phyloP scores from a whole-genome alignment of 2,888 invertebrate genomes.

The Ophion slaviceki region DNA sequence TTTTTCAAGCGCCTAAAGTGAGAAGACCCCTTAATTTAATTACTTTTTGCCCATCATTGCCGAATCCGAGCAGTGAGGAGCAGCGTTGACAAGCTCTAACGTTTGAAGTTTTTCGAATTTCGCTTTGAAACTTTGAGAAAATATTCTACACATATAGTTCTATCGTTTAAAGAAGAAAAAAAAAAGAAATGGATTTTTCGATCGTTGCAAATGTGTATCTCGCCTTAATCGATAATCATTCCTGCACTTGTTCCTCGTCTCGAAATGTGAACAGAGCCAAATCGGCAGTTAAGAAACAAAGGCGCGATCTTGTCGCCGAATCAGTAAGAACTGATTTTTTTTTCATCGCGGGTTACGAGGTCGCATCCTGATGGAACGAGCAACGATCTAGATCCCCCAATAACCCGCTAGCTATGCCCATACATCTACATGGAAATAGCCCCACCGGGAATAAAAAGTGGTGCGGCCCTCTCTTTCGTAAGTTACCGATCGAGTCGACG shows the following conservation, averaged over 20 bases:
- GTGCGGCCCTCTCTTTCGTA: conserved; percentile 54
- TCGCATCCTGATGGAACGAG: conserved; percentile 45
- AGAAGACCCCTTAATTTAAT: no score
- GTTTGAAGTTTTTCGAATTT: no score
- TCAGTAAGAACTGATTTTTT: conserved; percentile 19
- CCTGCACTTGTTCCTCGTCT: background rate
- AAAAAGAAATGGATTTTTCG: no score
- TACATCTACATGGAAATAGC: conserved; percentile 26
- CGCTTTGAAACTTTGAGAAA: no score
- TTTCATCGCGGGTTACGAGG: conserved; percentile 28
- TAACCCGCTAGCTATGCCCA: conserved; percentile 35
- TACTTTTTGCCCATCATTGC: no score
- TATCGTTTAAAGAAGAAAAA: no score
- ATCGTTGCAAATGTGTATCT: no score
- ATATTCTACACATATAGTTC: no score
- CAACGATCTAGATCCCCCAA: conserved; percentile 38
- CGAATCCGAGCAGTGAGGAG: no score
- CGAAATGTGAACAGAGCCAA: background rate
- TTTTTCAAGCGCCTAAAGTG: no score
- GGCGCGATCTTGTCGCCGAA: conserved; percentile 1
- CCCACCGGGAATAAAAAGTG: conserved; percentile 55
- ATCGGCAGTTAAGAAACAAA: background rate
- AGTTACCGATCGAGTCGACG: conserved; percentile 54
- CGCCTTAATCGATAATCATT: background rate
- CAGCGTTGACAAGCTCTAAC: no score